Base-by-base conservation (phyloP, 2,888 invertebrate species). In the Drosophila borborema region DNA sequence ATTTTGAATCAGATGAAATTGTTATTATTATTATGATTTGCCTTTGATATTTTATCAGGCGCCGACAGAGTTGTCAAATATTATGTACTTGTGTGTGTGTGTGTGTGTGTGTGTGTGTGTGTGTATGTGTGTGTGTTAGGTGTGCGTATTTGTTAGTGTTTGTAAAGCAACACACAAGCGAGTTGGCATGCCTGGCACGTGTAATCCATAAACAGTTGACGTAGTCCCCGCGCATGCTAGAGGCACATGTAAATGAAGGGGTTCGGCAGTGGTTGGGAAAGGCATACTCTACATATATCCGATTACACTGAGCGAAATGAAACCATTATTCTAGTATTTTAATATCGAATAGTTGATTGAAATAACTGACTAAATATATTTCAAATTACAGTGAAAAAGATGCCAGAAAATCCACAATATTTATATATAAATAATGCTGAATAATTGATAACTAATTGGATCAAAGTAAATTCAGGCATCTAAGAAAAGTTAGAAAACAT, bases 201-300 rank as follows among this genome's bases (percentile, higher is more conserved):
- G 87, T 82, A 82, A 74, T 75, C 80, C 87, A 89, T 89, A 86
- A 84, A 82, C 70, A 65, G 67, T 84, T 83, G 84, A 84, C 77
- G 74, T 76, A 80, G 70, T 74, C 73, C 67, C 65, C 64, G 53
- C 59, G 55, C 41, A 40, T 59, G 53, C 48, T 45, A 20, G 49
- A 48, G 40, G 40, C 45, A 14, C 61, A 54, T 36, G 45, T 59
- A 45, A 23, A 34, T 41, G 6, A 46, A 28, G 18, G 54, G 31
- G 9, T 10, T 38, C 14, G 23, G 56, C 4, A 64, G 38, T 51
- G 31, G 49, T 36, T 51, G 36, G 49, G 36, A 38, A 28, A 36
- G 34, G 43, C 45, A 16, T 31, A 18, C 46, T 9, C 40, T 49
- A 46, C 40, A 51, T 46, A 55, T 10, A 28, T 10, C 36, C 23